Percentiles rank a stretch among this genome's conserved stretches.
Evolutionary conservation across 2,113 vertebrate species (phyloP).

Genomic region (Catharus fuscescens): DNA sequence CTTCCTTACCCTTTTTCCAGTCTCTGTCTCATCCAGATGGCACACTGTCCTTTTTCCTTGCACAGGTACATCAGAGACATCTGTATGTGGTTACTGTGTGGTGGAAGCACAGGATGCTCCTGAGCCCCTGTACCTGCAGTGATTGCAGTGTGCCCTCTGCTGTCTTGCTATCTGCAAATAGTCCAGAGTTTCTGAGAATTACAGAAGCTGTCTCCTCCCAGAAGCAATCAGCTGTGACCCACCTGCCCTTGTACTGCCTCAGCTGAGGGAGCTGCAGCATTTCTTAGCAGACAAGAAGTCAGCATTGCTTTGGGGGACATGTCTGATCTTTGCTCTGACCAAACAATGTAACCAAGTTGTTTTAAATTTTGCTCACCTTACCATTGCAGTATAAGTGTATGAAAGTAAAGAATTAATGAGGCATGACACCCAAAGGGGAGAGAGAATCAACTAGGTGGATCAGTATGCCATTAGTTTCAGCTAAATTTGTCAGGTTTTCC

Average conservation of each 20-base stretch:
- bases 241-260: neutral
- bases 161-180: neutral
- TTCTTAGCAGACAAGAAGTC: neutral
- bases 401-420: neutral
- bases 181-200: neutral
- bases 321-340: neutral
- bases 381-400: neutral
- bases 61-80: neutral
- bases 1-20: neutral
- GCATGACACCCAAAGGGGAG: neutral
- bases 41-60: neutral
- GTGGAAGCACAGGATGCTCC: neutral
- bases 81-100: neutral
- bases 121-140: accelerated
- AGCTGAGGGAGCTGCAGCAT: neutral
- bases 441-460: neutral
- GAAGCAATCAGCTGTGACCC: neutral
- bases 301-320: neutral
- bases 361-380: conserved; percentile 8
- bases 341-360: neutral
- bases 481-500: neutral
- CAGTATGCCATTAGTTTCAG: neutral
- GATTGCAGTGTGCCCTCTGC: conserved; percentile 55
- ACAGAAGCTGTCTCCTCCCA: neutral
- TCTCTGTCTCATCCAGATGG: neutral